A percentile compares a stretch with the other conserved stretches of the same genome.
phyloP scores from a whole-genome alignment of 2,113 vertebrate genomes.

The Cygnus atratus region DNA sequence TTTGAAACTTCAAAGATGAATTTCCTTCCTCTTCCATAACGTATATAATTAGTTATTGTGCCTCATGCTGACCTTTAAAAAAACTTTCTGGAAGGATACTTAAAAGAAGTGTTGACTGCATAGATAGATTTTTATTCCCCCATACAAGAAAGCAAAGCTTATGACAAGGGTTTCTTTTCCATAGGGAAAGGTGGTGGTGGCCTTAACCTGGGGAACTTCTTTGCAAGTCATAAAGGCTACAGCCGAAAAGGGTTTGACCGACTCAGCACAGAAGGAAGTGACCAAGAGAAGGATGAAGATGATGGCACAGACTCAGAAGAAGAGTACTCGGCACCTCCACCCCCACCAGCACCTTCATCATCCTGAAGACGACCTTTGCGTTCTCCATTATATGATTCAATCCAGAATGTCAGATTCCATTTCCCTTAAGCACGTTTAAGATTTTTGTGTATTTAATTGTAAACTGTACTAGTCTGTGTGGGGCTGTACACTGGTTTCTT shows the following conservation, averaged over 20 bases:
- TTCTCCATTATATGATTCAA: conserved; percentile 6
- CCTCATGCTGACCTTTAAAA: background rate
- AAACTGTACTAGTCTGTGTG: conserved; percentile 85
- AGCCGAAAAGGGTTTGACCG: conserved; percentile 95
- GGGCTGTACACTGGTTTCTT: conserved; percentile 79
- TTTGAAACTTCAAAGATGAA: background rate
- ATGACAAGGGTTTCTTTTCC: background rate
- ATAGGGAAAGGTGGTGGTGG: conserved; percentile 87
- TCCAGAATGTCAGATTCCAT: conserved; percentile 62
- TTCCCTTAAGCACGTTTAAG: conserved; percentile 78
- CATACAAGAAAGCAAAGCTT: background rate
- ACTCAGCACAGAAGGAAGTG: conserved; percentile 94
- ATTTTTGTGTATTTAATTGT: conserved; percentile 85
- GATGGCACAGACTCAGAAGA: conserved; percentile 93
- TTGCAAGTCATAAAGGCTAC: conserved; percentile 91
- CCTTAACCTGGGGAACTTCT: conserved; percentile 95
- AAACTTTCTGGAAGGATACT: background rate
- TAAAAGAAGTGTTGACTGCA: background rate
- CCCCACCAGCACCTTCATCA: conserved; percentile 54
- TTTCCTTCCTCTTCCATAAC: background rate
- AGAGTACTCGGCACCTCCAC: conserved; percentile 86
- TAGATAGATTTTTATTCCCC: background rate
- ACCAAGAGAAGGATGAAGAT: conserved; percentile 92
- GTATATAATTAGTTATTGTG: background rate
- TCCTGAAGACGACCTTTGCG: conserved; percentile 69